Percentiles rank a stretch among this genome's conserved stretches.
Conservation (phyloP, 2,113 vertebrate genomes). For the Lota lota region DNA sequence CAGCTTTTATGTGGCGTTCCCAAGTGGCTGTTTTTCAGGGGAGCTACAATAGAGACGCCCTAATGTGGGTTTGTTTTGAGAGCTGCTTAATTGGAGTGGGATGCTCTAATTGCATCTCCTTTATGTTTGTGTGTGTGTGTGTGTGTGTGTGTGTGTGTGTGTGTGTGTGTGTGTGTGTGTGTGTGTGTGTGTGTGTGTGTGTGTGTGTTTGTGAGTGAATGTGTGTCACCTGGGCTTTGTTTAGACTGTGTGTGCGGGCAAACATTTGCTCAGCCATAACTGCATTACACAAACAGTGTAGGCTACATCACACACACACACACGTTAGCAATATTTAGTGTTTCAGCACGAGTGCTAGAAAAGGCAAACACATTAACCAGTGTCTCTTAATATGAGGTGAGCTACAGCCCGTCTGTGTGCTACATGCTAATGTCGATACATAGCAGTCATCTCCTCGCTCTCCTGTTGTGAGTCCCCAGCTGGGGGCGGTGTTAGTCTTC, state of each 20-base stretch:
- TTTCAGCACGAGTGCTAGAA: slow-evolving; percentile 41
- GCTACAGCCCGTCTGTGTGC: no score
- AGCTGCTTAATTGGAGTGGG: slow-evolving; percentile 80
- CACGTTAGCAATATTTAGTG: slow-evolving; percentile 48
- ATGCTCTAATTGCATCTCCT: slow-evolving; percentile 79
- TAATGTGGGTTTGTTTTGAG: slow-evolving; percentile 81
- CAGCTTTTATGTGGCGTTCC: slow-evolving; percentile 76
- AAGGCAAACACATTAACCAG: no score
- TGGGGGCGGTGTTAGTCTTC: slow-evolving; percentile 70
- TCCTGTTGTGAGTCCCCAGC: slow-evolving; percentile 45
- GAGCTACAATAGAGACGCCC: slow-evolving; percentile 75
- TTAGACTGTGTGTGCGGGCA: slow-evolving; percentile 62
- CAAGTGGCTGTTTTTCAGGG: slow-evolving; percentile 78
- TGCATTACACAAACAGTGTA: slow-evolving; percentile 54
- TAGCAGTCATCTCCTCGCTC: slow-evolving; percentile 5
- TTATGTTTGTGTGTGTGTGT: slow-evolving; percentile 48
- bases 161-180: slow-evolving; percentile 32
- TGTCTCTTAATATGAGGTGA: no score
- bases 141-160: slow-evolving; percentile 24
- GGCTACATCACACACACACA: slow-evolving; percentile 44
- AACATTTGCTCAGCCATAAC: slow-evolving; percentile 64
- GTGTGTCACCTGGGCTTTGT: slow-evolving; percentile 66
- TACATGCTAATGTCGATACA: no score
- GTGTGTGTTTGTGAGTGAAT: no score
- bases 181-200: slow-evolving; percentile 23